Base-by-base conservation (phyloP, 2,888 invertebrate species). In the Julus scanicus region DNA sequence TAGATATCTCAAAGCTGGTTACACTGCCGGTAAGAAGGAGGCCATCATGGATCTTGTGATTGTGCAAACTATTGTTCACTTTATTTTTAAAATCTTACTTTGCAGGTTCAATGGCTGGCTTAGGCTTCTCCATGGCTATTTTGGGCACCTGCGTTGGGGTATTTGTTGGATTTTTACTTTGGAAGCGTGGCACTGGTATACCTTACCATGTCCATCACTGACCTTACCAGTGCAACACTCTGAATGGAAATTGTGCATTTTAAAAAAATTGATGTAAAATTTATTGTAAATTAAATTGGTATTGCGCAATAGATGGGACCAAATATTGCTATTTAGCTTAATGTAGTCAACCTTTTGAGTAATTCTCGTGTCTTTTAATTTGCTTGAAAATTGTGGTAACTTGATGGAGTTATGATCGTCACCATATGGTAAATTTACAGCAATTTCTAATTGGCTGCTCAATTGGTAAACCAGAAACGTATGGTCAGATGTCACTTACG, bases 51-150 rank as follows among this genome's bases (percentile, higher is more conserved):
- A 71, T n/a, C 2, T 29, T 20, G 8, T 20, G 71, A 71, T n/a
- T n/a, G 8, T 44, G 44, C 3, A 3, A 44, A 44, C 6, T 44
- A 2, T 80, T 4, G 11, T 80, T 80, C 2, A n/a, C 2, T 11
- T 71, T 8, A 71, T 29, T 71, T 71, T 71, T 20, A 11, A 2
- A 29, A 0, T 6, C 4, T 63, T 80, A 17, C 29, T 44, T 15
- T 13, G n/a, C 90, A 90, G 92, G 92, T 15, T 91, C 92, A 40
- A 91, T 92, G 89, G 92, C 91, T 13, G 92, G 92, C 17, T 90
- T 92, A 15, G 92, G 91, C n/a, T 90, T 92, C 87, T 91, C 91
- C n/a, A 92, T 92, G 92, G 91, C 91, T 63, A 91, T 92, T 86
- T 89, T 92, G 63, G 92, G 92, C 37, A 90, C 91, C 2, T 91